Evolutionary conservation across 2,797 vertebrate species (phyloP).

Genomic region (Manis pentadactyla): DNA sequence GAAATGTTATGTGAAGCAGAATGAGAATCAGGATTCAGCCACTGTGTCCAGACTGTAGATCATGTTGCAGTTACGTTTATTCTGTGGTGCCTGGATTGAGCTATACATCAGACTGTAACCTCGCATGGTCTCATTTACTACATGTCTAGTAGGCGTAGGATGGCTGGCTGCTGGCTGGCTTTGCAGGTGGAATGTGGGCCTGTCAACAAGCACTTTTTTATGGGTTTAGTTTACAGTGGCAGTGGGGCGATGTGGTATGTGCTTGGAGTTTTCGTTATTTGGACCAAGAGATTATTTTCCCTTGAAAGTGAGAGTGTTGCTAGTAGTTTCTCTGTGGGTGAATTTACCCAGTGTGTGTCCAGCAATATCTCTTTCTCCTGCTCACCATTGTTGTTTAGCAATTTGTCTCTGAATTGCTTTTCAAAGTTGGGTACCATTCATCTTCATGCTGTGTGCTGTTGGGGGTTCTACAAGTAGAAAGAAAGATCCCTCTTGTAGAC

Average conservation of each 20-base stretch:
- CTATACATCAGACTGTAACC: background rate
- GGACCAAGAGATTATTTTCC: background rate
- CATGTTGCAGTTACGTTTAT: background rate
- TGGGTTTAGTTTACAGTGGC: background rate
- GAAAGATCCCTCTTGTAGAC: background rate
- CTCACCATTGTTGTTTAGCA: constrained; percentile 21
- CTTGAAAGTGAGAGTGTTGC: constrained; percentile 9
- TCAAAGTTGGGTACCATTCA: background rate
- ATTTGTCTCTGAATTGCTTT: constrained; percentile 16
- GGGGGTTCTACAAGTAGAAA: background rate
- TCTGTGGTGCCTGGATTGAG: background rate
- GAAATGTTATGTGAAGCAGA: background rate
- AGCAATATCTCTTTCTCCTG: constrained; percentile 31
- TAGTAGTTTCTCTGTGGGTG: background rate
- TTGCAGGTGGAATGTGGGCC: background rate
- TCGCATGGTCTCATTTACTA: background rate
- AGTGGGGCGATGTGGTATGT: background rate
- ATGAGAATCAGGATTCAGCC: constrained; percentile 8
- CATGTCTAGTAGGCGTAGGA: background rate
- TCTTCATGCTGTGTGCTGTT: background rate
- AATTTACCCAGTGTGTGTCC: background rate
- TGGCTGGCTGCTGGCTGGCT: background rate
- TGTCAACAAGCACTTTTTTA: background rate
- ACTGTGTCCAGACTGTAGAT: background rate
- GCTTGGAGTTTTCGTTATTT: constrained; percentile 44